A percentile compares a stretch with the other conserved stretches of the same genome.
These are phyloP conservation scores for Periphyllus acericola DNA, from an alignment of 2,888 invertebrate genomes.

Conservation along the genomic window DNA sequence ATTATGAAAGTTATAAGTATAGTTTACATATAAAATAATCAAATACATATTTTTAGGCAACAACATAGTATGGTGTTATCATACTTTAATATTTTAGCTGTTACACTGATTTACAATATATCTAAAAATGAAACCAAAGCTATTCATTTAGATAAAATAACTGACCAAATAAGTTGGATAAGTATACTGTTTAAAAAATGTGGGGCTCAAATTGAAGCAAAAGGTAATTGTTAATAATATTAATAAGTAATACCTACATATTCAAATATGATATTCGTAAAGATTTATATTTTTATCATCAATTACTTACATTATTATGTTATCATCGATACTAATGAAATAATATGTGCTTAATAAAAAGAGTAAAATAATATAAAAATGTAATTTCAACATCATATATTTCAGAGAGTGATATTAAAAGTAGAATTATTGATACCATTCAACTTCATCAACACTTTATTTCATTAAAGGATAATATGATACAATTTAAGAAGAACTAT, in stretches of 20 bases:
- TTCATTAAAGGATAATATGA: slow-evolving; percentile 63
- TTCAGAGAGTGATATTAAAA: slow-evolving; percentile 63
- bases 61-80: slow-evolving; percentile 76
- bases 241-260: neutral
- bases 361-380: neutral
- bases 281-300: no score
- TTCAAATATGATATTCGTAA: no score
- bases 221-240: slow-evolving; percentile 62
- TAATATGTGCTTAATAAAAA: neutral
- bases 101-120: slow-evolving; percentile 72
- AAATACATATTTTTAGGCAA: slow-evolving; percentile 72
- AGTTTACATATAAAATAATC: neutral
- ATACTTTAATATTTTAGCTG: slow-evolving; percentile 78
- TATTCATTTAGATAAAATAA: slow-evolving; percentile 26
- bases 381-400: slow-evolving; percentile 3
- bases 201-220: slow-evolving; percentile 62
- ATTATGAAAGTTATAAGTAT: neutral
- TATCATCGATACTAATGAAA: neutral
- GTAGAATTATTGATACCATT: slow-evolving; percentile 61
- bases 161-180: slow-evolving; percentile 35
- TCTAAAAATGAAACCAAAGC: slow-evolving; percentile 34
- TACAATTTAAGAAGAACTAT: slow-evolving; percentile 17
- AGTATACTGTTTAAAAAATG: slow-evolving; percentile 45
- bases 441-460: slow-evolving; percentile 63
- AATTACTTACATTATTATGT: neutral